Percentiles rank a stretch among this genome's conserved stretches.
These are phyloP conservation scores for Lordiphosa collinella DNA, from an alignment of 1,140 invertebrate genomes.

Conservation along the genomic window DNA sequence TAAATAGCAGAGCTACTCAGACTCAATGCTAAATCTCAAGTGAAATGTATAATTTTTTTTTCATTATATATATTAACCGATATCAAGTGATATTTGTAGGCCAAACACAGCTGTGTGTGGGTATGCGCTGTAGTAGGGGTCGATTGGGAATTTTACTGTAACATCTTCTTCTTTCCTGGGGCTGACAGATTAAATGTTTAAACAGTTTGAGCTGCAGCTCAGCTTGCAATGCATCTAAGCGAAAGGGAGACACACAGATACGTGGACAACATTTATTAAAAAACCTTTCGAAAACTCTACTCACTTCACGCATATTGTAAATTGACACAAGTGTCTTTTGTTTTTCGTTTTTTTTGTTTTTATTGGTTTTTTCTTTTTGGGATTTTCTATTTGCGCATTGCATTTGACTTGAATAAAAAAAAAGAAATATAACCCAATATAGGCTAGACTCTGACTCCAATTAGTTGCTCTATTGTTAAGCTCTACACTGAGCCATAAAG, in stretches of 20 bases:
- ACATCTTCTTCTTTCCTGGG: no score
- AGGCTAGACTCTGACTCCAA: constrained; percentile 57
- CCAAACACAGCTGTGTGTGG: constrained; percentile 61
- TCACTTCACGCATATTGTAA: constrained; percentile 57
- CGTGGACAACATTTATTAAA: constrained; percentile 66
- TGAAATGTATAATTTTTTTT: constrained; percentile 22
- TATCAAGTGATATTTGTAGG: constrained; percentile 43
- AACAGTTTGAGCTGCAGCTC: constrained; percentile 49
- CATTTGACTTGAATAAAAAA: constrained; percentile 44
- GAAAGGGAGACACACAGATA: constrained; percentile 19
- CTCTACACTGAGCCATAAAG: constrained; percentile 56
- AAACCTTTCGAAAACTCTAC: constrained; percentile 38
- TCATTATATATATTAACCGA: background rate
- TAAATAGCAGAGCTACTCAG: constrained; percentile 21
- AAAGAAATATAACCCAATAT: constrained; percentile 3
- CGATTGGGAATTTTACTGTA: constrained; percentile 26
- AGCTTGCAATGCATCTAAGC: constrained; percentile 22
- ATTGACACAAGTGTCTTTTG: constrained; percentile 66
- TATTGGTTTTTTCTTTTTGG: constrained; percentile 45
- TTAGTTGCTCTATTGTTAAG: constrained; percentile 68
- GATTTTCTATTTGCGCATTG: constrained; percentile 74
- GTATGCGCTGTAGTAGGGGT: constrained; percentile 13
- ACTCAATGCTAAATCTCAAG: constrained; percentile 72
- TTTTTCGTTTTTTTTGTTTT: constrained; percentile 27
- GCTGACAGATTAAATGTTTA: constrained; percentile 69